Conservation (phyloP, 2,113 vertebrate species). For the Gymnogyps californianus region DNA sequence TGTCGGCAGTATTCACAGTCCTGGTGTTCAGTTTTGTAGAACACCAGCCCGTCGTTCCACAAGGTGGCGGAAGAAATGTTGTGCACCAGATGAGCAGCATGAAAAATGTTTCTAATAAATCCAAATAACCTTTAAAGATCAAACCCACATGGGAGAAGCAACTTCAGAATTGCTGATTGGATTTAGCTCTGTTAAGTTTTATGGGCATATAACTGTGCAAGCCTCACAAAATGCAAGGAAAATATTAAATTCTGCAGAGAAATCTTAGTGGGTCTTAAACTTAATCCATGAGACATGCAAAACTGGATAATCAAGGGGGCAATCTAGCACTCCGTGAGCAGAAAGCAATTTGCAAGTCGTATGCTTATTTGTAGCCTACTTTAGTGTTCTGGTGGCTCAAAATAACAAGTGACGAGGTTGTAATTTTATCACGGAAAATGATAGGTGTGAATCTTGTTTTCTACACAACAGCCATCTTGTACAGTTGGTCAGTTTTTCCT, state of each 20-base stretch:
- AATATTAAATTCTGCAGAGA: constrained; percentile 23
- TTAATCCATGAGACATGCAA: neutral
- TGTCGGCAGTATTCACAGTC: fast-evolving
- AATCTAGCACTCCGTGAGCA: neutral
- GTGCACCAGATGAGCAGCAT: neutral
- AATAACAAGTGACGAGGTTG: neutral
- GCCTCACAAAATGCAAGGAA: constrained; percentile 9
- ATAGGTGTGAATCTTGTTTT: neutral
- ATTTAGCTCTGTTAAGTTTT: constrained; percentile 56
- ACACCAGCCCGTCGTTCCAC: neutral
- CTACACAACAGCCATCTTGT: neutral
- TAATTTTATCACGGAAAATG: neutral
- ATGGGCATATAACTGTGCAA: constrained; percentile 5
- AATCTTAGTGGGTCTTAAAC: neutral
- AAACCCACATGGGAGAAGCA: constrained; percentile 27
- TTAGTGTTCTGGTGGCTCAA: neutral
- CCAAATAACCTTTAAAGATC: constrained; percentile 72
- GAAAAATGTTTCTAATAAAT: constrained; percentile 71
- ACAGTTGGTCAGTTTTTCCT: neutral
- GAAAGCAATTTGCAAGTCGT: neutral
- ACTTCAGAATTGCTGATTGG: constrained; percentile 45
- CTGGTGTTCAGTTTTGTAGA: neutral
- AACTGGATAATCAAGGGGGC: neutral
- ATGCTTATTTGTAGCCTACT: neutral
- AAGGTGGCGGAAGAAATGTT: constrained; percentile 62